Base-by-base conservation (phyloP, 2,888 invertebrate species). In the Latrodectus hesperus region DNA sequence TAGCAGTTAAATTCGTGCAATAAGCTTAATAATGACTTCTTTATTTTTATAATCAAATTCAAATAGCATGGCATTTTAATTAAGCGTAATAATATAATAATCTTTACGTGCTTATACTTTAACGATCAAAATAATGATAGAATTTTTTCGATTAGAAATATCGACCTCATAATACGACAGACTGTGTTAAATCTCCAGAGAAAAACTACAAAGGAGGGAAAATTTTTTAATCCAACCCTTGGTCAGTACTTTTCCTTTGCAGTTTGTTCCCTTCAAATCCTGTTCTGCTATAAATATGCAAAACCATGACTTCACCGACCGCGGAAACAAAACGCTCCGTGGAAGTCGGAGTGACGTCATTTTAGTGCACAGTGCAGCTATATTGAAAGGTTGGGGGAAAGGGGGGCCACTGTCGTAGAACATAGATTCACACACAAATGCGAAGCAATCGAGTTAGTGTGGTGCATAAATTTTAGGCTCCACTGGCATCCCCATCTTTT, bases 401-500 rank as follows among this genome's bases (percentile, higher is more conserved):
- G 60, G 60, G 26, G 79, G 10, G 53, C n/a, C 14, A 65, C 26
- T 22, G 60, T 26, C 67, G 12, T 12, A 26, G 22, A 22, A 68
- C 67, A 68, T 26, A 26, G 26, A 68, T 55, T 26, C 79, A 71
- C 79, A 79, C 80, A 72, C 60, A 70, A 70, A 67, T 49, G 68
- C 74, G 53, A 79, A 65, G 85, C 86, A 86, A 86, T 86, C 79
- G 86, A 81, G 86, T 86, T 86, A 84, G 84, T n/a, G 76, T 81
- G 86, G 86, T 86, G 86, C 86, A 86, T 86, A 86, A 86, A 86
- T 86, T 86, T 86, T 75, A 86, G 51, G 81, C 76, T 72, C 71
- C 78, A 83, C 74, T 80, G 74, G 79, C 52, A 73, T 52, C 84
- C 65, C 53, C 79, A 68, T 79, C 84, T 75, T 84, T 85, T 85